These are phyloP conservation scores for Coremacera marginata DNA, from an alignment of 2,888 invertebrate genomes.

Conservation along the genomic window DNA sequence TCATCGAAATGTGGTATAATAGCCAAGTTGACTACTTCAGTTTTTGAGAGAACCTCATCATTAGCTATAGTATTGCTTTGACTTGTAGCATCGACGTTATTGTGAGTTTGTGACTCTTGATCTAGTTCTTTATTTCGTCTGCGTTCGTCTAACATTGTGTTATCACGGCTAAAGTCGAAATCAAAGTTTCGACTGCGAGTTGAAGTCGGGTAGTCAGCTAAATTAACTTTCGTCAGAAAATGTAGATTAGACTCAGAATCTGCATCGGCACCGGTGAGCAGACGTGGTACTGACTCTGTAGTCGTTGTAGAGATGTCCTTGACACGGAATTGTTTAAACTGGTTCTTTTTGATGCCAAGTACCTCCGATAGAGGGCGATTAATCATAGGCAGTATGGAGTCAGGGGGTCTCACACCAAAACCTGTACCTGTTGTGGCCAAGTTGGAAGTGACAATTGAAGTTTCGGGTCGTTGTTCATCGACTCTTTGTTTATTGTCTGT, in stretches of 20 bases:
- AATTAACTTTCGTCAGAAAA: constrained; percentile 64
- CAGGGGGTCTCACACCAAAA: constrained; percentile 62
- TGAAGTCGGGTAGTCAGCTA: constrained; percentile 64
- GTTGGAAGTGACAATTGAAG: constrained; percentile 32
- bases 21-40: constrained; percentile 69
- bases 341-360: constrained; percentile 69
- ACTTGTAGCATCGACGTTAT: constrained; percentile 21
- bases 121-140: constrained; percentile 56
- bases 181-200: constrained; percentile 61
- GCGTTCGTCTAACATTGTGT: constrained; percentile 66
- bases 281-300: constrained; percentile 54
- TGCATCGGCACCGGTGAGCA: constrained; percentile 41
- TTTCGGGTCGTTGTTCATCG: constrained; percentile 34
- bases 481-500: constrained; percentile 26
- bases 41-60: constrained; percentile 66
- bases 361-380: constrained; percentile 69
- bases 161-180: constrained; percentile 67
- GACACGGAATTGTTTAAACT: constrained; percentile 68
- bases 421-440: constrained; percentile 51
- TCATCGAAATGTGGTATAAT: constrained; percentile 69
- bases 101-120: constrained; percentile 1
- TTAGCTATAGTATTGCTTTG: constrained; percentile 57
- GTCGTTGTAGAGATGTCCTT: constrained; percentile 61
- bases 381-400: constrained; percentile 68
- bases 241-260: constrained; percentile 53